A percentile compares a stretch with the other conserved stretches of the same genome.
Conservation (phyloP, 2,113 vertebrate genomes). For the Chlorocebus sabaeus region DNA sequence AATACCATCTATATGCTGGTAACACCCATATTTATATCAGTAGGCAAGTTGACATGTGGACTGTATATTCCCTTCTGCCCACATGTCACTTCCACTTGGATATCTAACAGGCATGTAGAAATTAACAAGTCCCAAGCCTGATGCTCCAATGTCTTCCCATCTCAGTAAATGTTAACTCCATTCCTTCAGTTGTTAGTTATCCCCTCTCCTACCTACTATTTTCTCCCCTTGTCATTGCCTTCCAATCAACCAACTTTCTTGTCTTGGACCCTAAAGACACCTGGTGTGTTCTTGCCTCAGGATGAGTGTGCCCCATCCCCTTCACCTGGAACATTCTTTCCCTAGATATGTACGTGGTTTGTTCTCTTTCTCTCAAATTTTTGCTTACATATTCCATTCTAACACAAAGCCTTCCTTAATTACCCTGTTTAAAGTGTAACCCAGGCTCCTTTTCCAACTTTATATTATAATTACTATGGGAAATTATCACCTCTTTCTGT, state of each 20-base stretch:
- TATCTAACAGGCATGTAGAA: background rate
- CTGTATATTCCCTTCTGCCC: background rate
- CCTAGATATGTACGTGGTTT: fast-evolving
- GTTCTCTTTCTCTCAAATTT: background rate
- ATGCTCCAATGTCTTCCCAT: background rate
- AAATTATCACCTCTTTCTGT: background rate
- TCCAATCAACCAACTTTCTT: background rate
- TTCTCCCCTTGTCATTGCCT: background rate
- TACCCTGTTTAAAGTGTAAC: background rate
- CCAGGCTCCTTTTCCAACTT: background rate
- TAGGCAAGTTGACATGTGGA: background rate
- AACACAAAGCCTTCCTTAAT: background rate
- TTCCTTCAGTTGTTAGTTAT: background rate
- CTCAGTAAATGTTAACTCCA: background rate
- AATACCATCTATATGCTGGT: background rate
- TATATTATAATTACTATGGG: too few species aligned
- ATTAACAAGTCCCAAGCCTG: background rate
- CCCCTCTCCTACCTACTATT: too few species aligned
- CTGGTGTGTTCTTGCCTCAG: background rate
- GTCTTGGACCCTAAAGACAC: background rate
- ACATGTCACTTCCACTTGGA: background rate
- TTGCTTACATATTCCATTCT: background rate
- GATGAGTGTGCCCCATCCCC: background rate
- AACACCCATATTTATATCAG: background rate
- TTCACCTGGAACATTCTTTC: background rate